Conservation (phyloP, 2,113 vertebrate species). For the Oceanites oceanicus region DNA sequence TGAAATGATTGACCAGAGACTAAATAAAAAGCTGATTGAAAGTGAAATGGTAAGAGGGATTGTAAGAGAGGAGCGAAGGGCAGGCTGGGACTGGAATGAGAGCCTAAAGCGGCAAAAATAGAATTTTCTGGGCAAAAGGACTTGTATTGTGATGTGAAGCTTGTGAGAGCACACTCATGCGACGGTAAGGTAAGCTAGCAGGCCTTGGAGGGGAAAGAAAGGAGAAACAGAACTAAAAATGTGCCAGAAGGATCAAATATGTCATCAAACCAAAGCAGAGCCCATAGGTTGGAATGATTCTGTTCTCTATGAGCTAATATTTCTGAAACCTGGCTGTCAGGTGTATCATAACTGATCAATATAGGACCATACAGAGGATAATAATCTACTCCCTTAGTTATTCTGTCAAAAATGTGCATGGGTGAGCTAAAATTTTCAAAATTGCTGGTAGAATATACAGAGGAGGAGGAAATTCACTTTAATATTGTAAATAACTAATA, state of each 20-base stretch:
- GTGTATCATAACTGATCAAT: not conserved
- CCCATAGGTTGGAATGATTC: not conserved
- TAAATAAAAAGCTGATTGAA: not conserved
- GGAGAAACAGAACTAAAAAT: not conserved
- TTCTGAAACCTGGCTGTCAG: not conserved
- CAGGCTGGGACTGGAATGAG: not conserved
- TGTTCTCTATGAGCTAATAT: not conserved
- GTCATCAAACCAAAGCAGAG: not conserved
- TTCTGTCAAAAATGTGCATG: not conserved
- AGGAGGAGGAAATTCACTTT: not conserved
- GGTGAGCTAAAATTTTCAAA: not conserved
- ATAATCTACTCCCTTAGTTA: not conserved
- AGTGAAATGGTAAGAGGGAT: not conserved
- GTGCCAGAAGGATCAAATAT: not conserved
- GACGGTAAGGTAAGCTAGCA: not conserved
- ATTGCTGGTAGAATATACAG: not conserved
- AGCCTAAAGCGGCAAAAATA: not conserved
- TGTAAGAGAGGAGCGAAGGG: not conserved
- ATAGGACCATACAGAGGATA: not conserved
- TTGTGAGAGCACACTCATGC: not conserved
- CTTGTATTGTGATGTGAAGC: not conserved
- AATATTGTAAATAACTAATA: not conserved
- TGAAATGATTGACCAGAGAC: not conserved
- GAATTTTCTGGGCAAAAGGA: not conserved
- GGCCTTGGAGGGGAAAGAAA: not conserved